Evolutionary conservation across 2,113 vertebrate species (phyloP), one percentile per base, ranked within the genome.

Genomic region (Morone chrysops): DNA sequence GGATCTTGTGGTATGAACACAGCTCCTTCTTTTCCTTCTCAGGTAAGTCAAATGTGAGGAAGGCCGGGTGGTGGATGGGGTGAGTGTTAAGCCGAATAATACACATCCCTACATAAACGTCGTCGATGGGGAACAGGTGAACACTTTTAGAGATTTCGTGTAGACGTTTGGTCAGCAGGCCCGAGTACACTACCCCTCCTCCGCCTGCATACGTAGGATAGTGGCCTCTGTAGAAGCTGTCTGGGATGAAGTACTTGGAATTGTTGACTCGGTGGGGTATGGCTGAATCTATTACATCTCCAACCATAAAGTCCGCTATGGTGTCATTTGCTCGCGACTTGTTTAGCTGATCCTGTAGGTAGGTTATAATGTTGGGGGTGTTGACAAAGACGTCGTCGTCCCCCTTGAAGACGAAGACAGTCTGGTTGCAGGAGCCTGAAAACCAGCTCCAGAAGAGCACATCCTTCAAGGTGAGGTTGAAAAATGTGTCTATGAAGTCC

Each of bases 61-160:
- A 96, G 25, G 93, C 95, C 0, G 90, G 86, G 70, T 96, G 88
- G 73, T 92, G 74, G 4, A 45, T 17, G 0, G 94, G 94, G 0
- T 36, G 6, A 11, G 90, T 51, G 0, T 93, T 90, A 0, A 96
- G 89, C 14, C 89, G 89, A 9, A 54, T 2, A 83, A 96, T 91
- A 70, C 96, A 96, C 95, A 96, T 96, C 13, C 96, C 96, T 10
- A 96, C 83, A 4, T 91, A 96, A 17, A 96, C 94, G 1, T 96
- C 95, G 1, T 96, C 95, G 8, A 96, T 96, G 59, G 96, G 96
- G 75, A 91, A 96, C 38, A 96, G 89, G 79, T 93, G 82, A 48
- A 96, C 87, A 18, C 82, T 90, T 56, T 83, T 80, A 2, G 94
- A 94, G 2, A 93, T 69, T 13, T 62, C 1, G 5, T 86, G 53